Base-by-base conservation (phyloP, 2,113 vertebrate genomes). In the Eira barbara region DNA sequence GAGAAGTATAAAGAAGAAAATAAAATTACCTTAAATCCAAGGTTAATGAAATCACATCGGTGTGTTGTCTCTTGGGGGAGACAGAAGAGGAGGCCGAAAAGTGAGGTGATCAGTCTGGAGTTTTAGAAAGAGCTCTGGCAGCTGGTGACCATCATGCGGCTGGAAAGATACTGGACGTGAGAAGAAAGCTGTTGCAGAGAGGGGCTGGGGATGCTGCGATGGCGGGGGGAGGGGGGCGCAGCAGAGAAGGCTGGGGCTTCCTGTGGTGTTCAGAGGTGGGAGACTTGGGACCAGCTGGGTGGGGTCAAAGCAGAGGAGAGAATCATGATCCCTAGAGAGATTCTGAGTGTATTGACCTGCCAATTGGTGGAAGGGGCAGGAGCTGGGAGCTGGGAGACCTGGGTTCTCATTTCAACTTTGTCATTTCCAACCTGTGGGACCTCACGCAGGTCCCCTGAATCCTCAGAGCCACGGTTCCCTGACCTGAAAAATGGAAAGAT, bases 1-100 rank as follows among this genome's bases (percentile, higher is more conserved):
- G 83, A 96, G 61, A 67, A n/a, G 20, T 27, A 47, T 27, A 94
- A 81, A 81, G 78, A 93, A 96, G 83, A 94, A 97, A 92, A 97
- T 57, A 63, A 88, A 90, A 95, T 82, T 15, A 89, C 31, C 59
- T 92, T 36, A 29, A 67, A 90, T 47, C 85, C 74, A 27, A 67
- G 31, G 13, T 55, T 96, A 82, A 86, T 92, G 63, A 76, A 79
- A 90, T 84, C 65, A 18, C 5, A 0, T 1, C 6, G 45, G 82
- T 45, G 36, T 71, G 39, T 45, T 86, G 49, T 86, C 42, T 93
- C 86, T 83, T 36, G 42, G 89, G 45, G 67, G 67, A 82, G 61
- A 52, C 29, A 79, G 47, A 49, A 52, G 45, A 78, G 42, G 74
- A 61, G 45, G 29, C 67, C 63, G 49, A 49, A 52, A 47, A 61